Evolutionary conservation across 2,797 vertebrate species (phyloP), one percentile per base, ranked within the genome.

Genomic region (Acipenser transmontanus): DNA sequence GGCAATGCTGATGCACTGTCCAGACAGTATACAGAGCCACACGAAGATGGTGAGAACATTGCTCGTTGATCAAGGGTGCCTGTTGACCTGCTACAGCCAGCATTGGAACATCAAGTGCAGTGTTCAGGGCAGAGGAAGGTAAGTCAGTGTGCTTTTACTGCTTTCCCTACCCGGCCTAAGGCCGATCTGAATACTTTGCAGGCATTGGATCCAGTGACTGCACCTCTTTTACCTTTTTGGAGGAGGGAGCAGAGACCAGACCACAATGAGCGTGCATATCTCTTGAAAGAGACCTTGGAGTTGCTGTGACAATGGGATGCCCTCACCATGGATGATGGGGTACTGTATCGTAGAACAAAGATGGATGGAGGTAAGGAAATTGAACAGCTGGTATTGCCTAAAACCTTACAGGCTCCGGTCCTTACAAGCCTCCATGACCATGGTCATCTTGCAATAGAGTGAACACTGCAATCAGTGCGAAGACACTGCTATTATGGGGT

Each of bases 371-470:
- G 51, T 11, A 6, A 57, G 8, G 14, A 20, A 57, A 57, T 1
- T 11, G 7, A 34, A 1, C 64, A 66, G 47, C 8, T 66, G 20
- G 8, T 59, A 34, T 11, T 66, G 1, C 51, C 64, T 2, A 9
- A 57, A 12, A 4, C 14, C 14, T 13, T 66, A 5, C 52, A 56
- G 12, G 12, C 1, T 6, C 50, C 1, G 8, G 64, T 66, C 8
- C 13, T 57, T 17, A 14, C 5, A 12, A 8, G 14, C 8, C 11
- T 66, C 6, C 52, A 66, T 59, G 51, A 59, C 0, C 64, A 66
- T 47, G 64, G 64, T 34, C 64, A 66, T 59, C 64, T 59, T 12
- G 52, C 20, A 1, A 59, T 57, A 47, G 51, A 66, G 9, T 1
- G 64, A n/a, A 66, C 14, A 17, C 6, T 59, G 8, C 8, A 59